Conservation (phyloP, 1,140 invertebrate species). For the Procambarus virginalis region DNA sequence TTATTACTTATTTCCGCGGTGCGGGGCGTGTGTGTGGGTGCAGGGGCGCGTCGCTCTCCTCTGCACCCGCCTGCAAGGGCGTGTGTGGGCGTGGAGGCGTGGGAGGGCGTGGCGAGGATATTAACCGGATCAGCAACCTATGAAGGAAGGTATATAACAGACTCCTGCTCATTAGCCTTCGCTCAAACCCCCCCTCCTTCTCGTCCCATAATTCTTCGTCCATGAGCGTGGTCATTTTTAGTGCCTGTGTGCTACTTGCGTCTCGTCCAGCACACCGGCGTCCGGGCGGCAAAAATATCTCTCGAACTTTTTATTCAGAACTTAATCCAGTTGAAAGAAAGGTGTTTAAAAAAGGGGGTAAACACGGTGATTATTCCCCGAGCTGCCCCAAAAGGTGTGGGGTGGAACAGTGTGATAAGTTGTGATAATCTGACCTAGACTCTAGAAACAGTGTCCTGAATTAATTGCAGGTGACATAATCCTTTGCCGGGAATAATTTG, state of each 20-base stretch:
- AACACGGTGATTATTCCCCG: conserved; percentile 5
- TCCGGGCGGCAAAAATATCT: neutral
- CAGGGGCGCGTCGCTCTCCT: too few relatives aligned
- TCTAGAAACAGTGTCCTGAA: neutral
- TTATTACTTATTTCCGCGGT: neutral
- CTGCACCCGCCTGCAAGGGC: too few relatives aligned
- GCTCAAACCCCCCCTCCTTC: neutral
- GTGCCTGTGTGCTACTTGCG: neutral
- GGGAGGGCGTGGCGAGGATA: neutral
- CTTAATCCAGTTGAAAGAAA: neutral
- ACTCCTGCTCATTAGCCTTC: neutral
- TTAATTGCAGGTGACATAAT: conserved; percentile 45
- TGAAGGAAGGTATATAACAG: neutral
- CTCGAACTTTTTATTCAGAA: neutral
- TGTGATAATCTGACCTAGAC: neutral
- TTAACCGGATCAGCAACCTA: conserved; percentile 29
- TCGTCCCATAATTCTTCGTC: conserved; percentile 26
- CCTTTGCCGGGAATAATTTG: conserved; percentile 25
- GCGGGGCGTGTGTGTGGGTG: too few relatives aligned
- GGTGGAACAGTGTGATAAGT: conserved; percentile 1
- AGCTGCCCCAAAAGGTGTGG: neutral
- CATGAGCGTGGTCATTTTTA: conserved; percentile 6
- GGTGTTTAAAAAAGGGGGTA: neutral
- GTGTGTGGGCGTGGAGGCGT: too few relatives aligned
- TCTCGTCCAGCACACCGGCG: neutral